Base-by-base conservation (phyloP, 2,888 invertebrate genomes). In the Crepidodera aurea region DNA sequence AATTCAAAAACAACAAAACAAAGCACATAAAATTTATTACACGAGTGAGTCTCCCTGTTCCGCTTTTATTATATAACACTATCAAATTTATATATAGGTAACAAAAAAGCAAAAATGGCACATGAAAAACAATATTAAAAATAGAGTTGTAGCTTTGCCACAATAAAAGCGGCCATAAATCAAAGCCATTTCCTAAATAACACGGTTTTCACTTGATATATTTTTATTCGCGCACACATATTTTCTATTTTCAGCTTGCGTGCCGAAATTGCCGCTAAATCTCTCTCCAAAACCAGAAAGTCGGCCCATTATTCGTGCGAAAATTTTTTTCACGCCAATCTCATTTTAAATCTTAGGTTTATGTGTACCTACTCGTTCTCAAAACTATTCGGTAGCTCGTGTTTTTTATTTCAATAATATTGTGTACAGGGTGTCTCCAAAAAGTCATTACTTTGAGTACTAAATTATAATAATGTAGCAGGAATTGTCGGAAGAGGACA, bases 121-220 rank as follows among this genome's bases (percentile, higher is more conserved):
- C 56, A 56, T 59, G 67, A 70, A 68, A 71, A 70, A 68, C 65
- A 50, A 62, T 67, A 69, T 68, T 71, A 71, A 71, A 73, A 73
- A 73, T 73, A 75, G 71, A 66, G 66, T 70, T 73, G 64, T 66
- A 65, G 71, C 72, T 73, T 73, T 75, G 73, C 72, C 71, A 71
- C 69, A 69, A 72, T 69, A 71, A 72, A 73, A 74, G 69, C 69
- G 70, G 63, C 70, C 60, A 70, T 75, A 75, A 75, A 75, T 75
- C 75, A 73, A 72, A 71, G 60, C 56, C 65, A 72, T 72, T 74
- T 73, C 71, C 73, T 68, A 71, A 73, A 73, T 71, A 72, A 68
- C 69, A 62, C 37, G 64, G 60, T 60, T 64, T 65, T 58, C 54
- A 56, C 62, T 64, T 65, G 67, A 68, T 69, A 67, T 71, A 71